These are phyloP conservation scores for Cepphus grylle DNA, from an alignment of 2,113 vertebrate genomes.

Conservation along the genomic window DNA sequence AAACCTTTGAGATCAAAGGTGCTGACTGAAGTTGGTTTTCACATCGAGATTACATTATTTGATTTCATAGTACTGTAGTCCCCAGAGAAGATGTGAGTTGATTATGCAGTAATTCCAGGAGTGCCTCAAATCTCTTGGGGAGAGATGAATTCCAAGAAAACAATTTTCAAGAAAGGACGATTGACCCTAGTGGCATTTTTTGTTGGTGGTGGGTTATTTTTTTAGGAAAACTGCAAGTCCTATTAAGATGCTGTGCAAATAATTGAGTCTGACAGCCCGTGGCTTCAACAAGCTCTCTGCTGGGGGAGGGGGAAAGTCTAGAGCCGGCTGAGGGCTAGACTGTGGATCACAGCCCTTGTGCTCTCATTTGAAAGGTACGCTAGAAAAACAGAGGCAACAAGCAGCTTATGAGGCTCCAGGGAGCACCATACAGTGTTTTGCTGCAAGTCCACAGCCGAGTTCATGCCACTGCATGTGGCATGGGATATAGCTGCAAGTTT, in stretches of 20 bases:
- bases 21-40: slow-evolving; percentile 48
- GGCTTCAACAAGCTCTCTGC: neutral
- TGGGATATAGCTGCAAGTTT: neutral
- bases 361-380: neutral
- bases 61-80: slow-evolving; percentile 19
- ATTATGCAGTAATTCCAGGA: slow-evolving; percentile 47
- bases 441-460: neutral
- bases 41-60: slow-evolving; percentile 34
- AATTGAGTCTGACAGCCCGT: neutral
- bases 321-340: neutral
- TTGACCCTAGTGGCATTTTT: neutral
- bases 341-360: neutral
- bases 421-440: neutral
- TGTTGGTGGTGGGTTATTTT: neutral
- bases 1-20: slow-evolving; percentile 44
- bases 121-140: neutral
- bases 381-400: neutral
- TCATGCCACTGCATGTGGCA: neutral
- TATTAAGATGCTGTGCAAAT: slow-evolving; percentile 3
- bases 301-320: neutral
- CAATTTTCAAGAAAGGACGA: slow-evolving; percentile 34
- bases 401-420: neutral
- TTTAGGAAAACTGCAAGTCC: neutral
- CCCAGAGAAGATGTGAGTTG: slow-evolving; percentile 10
- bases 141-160: slow-evolving; percentile 11